Conservation (phyloP, 1,140 invertebrate species). For the Nasonia longicornis region DNA sequence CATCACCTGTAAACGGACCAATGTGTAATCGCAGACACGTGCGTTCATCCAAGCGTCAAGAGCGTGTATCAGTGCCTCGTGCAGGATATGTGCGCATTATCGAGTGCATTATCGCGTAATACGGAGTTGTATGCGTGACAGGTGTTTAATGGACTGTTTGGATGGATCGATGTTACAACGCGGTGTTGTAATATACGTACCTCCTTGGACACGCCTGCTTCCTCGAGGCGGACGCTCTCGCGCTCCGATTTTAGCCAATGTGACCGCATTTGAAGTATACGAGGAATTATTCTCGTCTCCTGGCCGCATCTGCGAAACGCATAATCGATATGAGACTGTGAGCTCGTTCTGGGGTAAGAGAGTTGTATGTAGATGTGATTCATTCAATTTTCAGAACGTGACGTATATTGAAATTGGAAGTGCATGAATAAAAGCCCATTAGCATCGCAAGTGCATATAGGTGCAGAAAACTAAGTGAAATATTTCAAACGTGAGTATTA, state of each 20-base stretch:
- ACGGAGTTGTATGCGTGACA: not conserved
- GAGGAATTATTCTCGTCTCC: conserved; percentile 96
- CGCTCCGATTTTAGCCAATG: conserved; percentile 95
- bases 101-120: not conserved
- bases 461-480: no score
- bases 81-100: not conserved
- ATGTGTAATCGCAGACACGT: not conserved
- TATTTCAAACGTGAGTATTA: no score
- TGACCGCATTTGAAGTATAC: conserved; percentile 90
- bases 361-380: no score
- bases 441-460: no score
- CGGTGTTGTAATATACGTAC: conserved; percentile 63
- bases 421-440: not conserved
- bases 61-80: no score
- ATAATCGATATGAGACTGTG: not conserved
- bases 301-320: conserved; percentile 87
- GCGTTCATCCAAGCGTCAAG: not conserved
- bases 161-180: not conserved
- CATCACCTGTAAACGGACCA: conserved; percentile 75
- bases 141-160: no score
- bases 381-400: no score
- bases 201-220: conserved; percentile 94
- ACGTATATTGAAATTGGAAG: no score
- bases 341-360: no score
- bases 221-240: conserved; percentile 87